Percentiles rank a stretch among this genome's conserved stretches.
phyloP scores from a whole-genome alignment of 2,113 vertebrate genomes.

The Grantiella picta region DNA sequence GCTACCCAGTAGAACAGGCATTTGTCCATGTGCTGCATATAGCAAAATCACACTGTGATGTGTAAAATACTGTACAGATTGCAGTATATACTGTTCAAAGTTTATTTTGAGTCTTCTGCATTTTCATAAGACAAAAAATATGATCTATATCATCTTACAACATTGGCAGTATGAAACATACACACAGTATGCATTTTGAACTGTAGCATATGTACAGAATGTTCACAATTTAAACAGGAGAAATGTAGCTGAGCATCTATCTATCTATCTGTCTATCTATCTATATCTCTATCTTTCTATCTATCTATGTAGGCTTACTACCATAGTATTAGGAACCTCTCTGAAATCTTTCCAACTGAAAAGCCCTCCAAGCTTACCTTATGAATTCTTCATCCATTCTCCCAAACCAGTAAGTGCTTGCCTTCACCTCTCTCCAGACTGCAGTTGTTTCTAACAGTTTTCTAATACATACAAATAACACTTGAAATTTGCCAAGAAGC shows the following conservation, averaged over 20 bases:
- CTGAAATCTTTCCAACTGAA: background rate
- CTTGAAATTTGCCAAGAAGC: background rate
- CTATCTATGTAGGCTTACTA: background rate
- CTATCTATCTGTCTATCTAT: background rate
- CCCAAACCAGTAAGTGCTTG: fast-evolving
- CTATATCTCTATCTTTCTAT: background rate
- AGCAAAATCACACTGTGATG: conserved; percentile 56
- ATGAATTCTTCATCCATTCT: background rate
- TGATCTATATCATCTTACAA: conserved; percentile 71
- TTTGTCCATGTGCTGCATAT: conserved; percentile 60
- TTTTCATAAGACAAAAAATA: conserved; percentile 69
- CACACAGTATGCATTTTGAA: conserved; percentile 71
- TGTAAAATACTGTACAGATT: conserved; percentile 65
- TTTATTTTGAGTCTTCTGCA: conserved; percentile 69
- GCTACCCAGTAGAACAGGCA: conserved; percentile 32
- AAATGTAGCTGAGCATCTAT: conserved; percentile 40
- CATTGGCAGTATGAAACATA: conserved; percentile 66
- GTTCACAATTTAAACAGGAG: conserved; percentile 67
- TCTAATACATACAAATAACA: background rate
- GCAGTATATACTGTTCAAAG: conserved; percentile 57
- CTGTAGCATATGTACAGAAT: conserved; percentile 69
- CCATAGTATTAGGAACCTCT: background rate
- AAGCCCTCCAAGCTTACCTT: background rate
- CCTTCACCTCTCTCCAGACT: background rate
- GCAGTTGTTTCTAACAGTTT: background rate